A percentile compares a stretch with the other conserved stretches of the same genome.
phyloP scores from a whole-genome alignment of 2,113 vertebrate species.

The Plectropomus leopardus region DNA sequence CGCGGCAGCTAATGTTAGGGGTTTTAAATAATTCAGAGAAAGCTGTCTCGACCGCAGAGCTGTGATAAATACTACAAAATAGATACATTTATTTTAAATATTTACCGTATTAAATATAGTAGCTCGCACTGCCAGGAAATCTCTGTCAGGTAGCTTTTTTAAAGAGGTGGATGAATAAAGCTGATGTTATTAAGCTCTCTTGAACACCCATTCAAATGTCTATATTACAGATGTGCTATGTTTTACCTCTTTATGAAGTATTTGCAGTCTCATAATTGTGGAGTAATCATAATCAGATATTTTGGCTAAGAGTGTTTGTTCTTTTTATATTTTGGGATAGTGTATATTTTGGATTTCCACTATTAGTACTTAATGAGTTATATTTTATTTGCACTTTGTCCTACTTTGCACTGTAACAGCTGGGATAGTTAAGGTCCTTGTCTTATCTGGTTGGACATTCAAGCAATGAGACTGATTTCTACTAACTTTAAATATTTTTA shows the following conservation, averaged over 20 bases:
- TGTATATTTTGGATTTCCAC: neutral
- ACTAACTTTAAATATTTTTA: too few species aligned
- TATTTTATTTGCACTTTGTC: neutral
- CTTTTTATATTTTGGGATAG: neutral
- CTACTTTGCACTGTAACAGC: neutral
- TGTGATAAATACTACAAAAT: neutral
- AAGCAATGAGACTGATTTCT: too few species aligned
- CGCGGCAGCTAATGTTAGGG: conserved; percentile 31
- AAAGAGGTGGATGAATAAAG: too few species aligned
- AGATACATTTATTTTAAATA: neutral
- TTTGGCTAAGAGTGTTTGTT: too few species aligned
- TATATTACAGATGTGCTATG: too few species aligned
- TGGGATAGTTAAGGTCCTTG: neutral
- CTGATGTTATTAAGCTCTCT: too few species aligned
- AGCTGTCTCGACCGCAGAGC: neutral
- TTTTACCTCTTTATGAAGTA: too few species aligned
- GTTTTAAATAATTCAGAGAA: conserved; percentile 7
- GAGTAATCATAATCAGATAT: too few species aligned
- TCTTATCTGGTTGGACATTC: neutral
- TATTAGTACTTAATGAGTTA: neutral
- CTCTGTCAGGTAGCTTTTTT: neutral
- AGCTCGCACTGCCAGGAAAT: neutral
- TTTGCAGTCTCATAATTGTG: too few species aligned
- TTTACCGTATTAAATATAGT: neutral
- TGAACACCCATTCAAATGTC: too few species aligned